Evolutionary conservation across 2,113 vertebrate species (phyloP), one percentile per base, ranked within the genome.

Genomic region (Malurus cyaneus): DNA sequence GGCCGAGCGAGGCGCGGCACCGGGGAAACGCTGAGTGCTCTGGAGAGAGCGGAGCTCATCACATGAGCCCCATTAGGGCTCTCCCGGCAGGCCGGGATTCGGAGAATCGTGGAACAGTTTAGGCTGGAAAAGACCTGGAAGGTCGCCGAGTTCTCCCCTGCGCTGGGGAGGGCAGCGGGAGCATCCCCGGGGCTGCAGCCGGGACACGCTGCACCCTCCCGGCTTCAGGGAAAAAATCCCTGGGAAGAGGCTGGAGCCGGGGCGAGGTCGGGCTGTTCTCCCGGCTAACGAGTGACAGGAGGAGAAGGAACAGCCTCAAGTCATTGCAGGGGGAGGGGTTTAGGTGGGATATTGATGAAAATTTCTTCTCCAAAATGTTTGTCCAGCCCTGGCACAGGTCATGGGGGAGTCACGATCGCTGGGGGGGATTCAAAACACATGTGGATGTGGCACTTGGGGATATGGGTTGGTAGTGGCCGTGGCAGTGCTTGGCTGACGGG

Each of bases 21-120:
- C 11, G 16, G 46, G 72, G 79, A 81, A 95, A 78, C 85, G 78
- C 52, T 65, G 24, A 93, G 70, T 44, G 88, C 92, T 72, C 19
- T 8, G 79, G 1, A 2, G 31, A 71, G 82, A 71, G 59, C 19
- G 3, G 41, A 84, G 4, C 70, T 8, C 50, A 3, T 19, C 87
- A 32, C 74, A 39, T 17, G 71, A 74, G n/a, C 31, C 14, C 49
- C 74, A 32, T 41, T 14, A 50, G 86, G 86, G 77, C 36, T 82
- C 71, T 80, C 34, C 86, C 32, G 9, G 44, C 17, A 6, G 72
- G n/a, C 44, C 15, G 67, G 3, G 44, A 14, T 64, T 47, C 73
- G 12, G 49, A 12, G 64, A 83, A 77, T 50, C 12, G 18, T 2
- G 18, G 56, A 5, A 12, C 5, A 56, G 62, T 11, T 49, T 2